Base-by-base conservation (phyloP, 1,140 invertebrate species). In the Drosophila micromelanica region DNA sequence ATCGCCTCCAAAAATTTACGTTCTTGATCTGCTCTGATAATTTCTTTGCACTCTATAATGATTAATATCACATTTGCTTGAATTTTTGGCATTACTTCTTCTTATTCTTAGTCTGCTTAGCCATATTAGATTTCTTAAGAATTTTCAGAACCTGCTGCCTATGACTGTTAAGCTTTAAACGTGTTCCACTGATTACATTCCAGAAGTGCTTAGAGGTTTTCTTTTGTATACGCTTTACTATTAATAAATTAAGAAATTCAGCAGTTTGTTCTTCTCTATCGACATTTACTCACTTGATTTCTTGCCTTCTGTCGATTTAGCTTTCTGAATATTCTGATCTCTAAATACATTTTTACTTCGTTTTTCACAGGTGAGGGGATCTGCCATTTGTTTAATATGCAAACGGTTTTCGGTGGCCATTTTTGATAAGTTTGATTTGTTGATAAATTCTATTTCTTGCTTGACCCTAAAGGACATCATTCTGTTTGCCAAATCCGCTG, bases 211-310 rank as follows among this genome's bases (percentile, higher is more conserved):
- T 23, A 7, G 5, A 20, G 1, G 4, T 4, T 46, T 12, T 20
- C 3, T 20, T 9, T n/a, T 54, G 17, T 15, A 23, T 23, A 40
- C 17, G 17, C 35, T 11, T 20, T 11, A 7, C 51, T 54, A 17
- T 40, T 20, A 11, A 23, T n/a, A 48, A 5, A 38, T 23, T n/a
- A n/a, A 27, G 5, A 13, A 5, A 27, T 17, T 48, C 23, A 48
- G 46, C 32, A 48, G 3, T 3, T 7, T 7, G 20, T 4, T n/a
- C 8, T 1, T 23, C 20, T n/a, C 11, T 48, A 13, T 2, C 37
- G 38, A n/a, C 2, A 54, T 11, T n/a, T 38, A 54, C 51, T 54
- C 20, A 54, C 51, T n/a, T 7, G 17, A 23, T 37, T 40, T 32
- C 1, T 23, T 20, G 13, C 27, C 11, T 6, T 13, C 38, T 11